phyloP scores from a whole-genome alignment of 2,797 vertebrate species.

The Graptemys geographica region DNA sequence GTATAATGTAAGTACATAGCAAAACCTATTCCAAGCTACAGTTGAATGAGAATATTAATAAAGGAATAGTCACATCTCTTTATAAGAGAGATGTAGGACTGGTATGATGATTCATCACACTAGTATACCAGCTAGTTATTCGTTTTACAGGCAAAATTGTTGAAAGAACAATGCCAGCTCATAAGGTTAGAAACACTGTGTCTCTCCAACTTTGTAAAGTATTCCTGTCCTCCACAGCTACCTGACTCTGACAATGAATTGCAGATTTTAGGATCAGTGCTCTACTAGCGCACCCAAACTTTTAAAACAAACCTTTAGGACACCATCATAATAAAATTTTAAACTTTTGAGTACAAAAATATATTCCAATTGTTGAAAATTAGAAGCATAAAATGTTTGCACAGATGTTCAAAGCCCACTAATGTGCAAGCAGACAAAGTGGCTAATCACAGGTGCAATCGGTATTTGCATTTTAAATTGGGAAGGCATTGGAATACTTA shows the following conservation, averaged over 20 bases:
- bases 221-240: background rate
- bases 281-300: background rate
- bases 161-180: background rate
- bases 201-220: background rate
- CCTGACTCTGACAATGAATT: rapidly evolving
- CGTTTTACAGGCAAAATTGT: background rate
- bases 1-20: background rate
- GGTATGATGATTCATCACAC: background rate
- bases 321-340: rapidly evolving
- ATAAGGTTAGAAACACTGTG: background rate
- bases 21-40: background rate
- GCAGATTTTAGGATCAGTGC: background rate
- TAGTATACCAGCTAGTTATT: background rate
- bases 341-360: background rate
- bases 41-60: constrained; percentile 12
- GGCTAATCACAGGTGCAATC: background rate
- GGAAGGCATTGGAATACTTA: background rate
- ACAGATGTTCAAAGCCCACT: background rate
- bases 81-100: background rate
- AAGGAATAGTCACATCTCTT: constrained; percentile 15
- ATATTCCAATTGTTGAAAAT: background rate
- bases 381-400: background rate
- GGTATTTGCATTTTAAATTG: background rate
- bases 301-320: background rate
- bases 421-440: background rate